A percentile compares a stretch with the other conserved stretches of the same genome.
These are phyloP conservation scores for Python bivittatus DNA, from an alignment of 2,113 vertebrate species.

Conservation along the genomic window DNA sequence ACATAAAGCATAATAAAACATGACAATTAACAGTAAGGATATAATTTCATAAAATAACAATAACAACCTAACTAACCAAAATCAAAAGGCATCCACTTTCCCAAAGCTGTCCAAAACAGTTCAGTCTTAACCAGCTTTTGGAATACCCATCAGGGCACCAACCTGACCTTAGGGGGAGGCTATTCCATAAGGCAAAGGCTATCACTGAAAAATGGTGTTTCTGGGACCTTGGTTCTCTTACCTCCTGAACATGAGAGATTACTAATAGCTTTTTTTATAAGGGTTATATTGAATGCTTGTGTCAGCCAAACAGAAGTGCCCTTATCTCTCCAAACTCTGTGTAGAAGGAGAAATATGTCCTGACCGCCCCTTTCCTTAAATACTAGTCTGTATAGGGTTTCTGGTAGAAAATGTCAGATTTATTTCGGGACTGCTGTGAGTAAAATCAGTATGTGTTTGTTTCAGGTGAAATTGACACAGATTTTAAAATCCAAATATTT, in stretches of 20 bases:
- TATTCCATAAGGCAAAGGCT: background rate
- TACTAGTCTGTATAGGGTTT: background rate
- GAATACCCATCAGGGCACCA: too few species aligned
- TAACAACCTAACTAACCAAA: too few species aligned
- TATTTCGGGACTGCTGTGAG: background rate
- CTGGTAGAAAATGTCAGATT: background rate
- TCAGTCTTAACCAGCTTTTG: too few species aligned
- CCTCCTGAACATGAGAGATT: background rate
- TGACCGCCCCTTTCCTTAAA: background rate
- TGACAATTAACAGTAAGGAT: too few species aligned
- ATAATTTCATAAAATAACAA: too few species aligned
- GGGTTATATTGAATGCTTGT: background rate
- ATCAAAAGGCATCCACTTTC: too few species aligned
- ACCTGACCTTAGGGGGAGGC: too few species aligned
- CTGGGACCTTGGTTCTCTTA: background rate
- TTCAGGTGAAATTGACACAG: background rate
- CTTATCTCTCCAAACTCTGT: background rate
- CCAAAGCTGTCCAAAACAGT: too few species aligned
- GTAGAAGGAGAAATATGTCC: background rate
- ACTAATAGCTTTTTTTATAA: background rate
- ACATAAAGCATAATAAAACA: too few species aligned
- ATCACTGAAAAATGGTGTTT: background rate
- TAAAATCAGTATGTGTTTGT: background rate
- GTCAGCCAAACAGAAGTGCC: background rate
- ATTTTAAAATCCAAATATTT: background rate